Evolutionary conservation across 2,888 invertebrate genomes (phyloP), one percentile per base, ranked within the genome.

Genomic region (Tridacna crocea): DNA sequence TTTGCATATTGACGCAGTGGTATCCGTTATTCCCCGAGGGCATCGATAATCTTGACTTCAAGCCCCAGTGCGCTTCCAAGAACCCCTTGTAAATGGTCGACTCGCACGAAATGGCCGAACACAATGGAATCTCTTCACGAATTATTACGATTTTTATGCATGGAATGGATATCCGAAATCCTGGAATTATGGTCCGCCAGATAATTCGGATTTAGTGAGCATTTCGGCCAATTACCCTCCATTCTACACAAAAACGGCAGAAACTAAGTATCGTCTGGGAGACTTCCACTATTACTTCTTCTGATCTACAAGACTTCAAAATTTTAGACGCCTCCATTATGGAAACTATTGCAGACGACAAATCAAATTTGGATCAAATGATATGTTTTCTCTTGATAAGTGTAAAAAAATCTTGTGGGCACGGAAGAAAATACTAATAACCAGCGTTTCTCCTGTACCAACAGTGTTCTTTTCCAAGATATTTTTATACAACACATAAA

Each of bases 161-260:
- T 46, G 70, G 22, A 70, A 51, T 51, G 24, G 68, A 26, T 15
- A n/a, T 22, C 22, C 17, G 47, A 51, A 51, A 24, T 70, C 48
- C 51, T 22, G 19, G 51, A 70, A 24, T 70, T 70, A 70, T 70
- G n/a, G 70, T 24, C 22, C 70, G 22, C 51, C 24, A n/a, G 70
- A 70, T 47, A 70, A 51, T 70, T 70, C 70, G 70, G 70, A 70
- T 70, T 70, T 70, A 47, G 55, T 55, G 22, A 61, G 22, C 61
- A 61, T 61, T 61, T 61, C 61, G n/a, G 61, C 61, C 61, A 61
- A 61, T 61, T 61, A 61, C 61, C n/a, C 61, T n/a, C 61, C 22
- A 22, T 61, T 26, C 26, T 26, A 22, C 19, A 22, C 13, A 2
- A 61, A 22, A 61, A 13, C 61, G 61, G 36, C 36, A 36, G 3